Evolutionary conservation across 1,140 invertebrate species (phyloP).

Genomic region (Drosophila asahinai): DNA sequence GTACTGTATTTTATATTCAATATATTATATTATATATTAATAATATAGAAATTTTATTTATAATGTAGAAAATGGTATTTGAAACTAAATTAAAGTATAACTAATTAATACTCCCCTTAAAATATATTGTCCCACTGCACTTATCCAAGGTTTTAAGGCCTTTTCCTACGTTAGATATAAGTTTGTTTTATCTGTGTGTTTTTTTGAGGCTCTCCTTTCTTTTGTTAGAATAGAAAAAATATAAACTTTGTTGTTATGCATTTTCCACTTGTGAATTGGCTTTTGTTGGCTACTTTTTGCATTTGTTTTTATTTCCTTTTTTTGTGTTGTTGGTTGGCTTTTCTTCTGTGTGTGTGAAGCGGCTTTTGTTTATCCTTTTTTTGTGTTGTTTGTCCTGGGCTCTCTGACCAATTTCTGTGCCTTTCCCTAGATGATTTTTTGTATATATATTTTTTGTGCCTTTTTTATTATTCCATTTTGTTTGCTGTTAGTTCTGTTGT

Average conservation of each 20-base stretch:
- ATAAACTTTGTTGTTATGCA: constrained; percentile 66
- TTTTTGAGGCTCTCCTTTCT: constrained; percentile 16
- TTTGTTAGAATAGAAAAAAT: constrained; percentile 43
- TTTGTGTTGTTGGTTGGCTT: constrained; percentile 38
- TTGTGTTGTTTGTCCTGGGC: constrained; percentile 30
- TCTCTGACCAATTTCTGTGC: constrained; percentile 56
- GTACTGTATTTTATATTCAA: background rate
- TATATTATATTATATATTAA: no score
- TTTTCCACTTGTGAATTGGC: constrained; percentile 57
- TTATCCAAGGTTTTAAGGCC: constrained; percentile 22
- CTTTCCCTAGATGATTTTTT: constrained; percentile 55
- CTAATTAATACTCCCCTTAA: background rate
- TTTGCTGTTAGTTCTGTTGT: constrained; percentile 32
- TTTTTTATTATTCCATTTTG: constrained; percentile 42
- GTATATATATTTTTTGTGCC: constrained; percentile 9
- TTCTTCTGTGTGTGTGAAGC: constrained; percentile 41
- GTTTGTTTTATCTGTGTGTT: constrained; percentile 19
- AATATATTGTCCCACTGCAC: background rate
- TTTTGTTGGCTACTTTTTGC: constrained; percentile 47
- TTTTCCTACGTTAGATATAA: background rate
- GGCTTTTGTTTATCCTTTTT: constrained; percentile 61
- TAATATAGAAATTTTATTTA: no score
- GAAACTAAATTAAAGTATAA: background rate
- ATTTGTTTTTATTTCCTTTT: constrained; percentile 41
- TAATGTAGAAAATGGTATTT: no score